phyloP scores from a whole-genome alignment of 2,888 invertebrate genomes.

The Lysandra bellargus region DNA sequence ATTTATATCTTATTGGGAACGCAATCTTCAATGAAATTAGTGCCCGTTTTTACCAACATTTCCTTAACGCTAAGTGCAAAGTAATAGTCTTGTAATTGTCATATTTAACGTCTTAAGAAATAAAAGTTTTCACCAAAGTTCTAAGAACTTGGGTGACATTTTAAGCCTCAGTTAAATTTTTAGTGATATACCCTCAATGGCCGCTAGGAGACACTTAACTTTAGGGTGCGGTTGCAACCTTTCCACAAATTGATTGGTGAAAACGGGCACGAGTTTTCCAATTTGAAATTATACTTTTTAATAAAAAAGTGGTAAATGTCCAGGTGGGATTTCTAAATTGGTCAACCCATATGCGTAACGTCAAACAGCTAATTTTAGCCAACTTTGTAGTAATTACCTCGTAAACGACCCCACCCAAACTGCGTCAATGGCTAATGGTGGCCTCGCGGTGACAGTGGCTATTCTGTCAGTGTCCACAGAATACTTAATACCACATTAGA shows the following conservation, averaged over 20 bases:
- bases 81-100: too few species aligned
- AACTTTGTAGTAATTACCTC: conserved; percentile 3
- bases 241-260: background rate
- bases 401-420: background rate
- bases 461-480: background rate
- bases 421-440: conserved; percentile 8
- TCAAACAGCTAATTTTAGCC: background rate
- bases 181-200: too few species aligned
- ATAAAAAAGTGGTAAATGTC: background rate
- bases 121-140: too few species aligned
- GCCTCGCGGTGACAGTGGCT: conserved; percentile 2
- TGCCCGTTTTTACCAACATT: background rate
- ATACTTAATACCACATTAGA: background rate
- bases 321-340: background rate
- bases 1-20: background rate
- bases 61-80: background rate
- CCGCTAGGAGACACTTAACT: too few species aligned
- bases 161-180: too few species aligned
- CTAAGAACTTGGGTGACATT: background rate
- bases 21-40: background rate
- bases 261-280: background rate
- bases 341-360: background rate
- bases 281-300: background rate
- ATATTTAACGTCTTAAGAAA: too few species aligned
- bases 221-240: too few species aligned